phyloP scores from a whole-genome alignment of 2,888 invertebrate genomes.

The Leucoma salicis region DNA sequence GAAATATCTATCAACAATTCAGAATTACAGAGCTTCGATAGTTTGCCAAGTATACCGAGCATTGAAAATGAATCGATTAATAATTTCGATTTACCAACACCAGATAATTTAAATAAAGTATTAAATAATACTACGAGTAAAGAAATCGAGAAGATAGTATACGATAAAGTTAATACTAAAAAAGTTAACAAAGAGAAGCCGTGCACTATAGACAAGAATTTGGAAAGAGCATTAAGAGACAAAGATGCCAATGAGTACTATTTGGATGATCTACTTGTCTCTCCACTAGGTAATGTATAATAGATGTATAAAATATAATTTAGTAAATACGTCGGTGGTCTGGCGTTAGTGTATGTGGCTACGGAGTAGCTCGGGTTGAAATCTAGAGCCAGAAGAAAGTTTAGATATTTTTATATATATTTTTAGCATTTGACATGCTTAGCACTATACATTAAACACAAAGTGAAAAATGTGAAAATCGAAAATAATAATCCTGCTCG shows the following conservation, averaged over 20 bases:
- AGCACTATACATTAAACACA: no score
- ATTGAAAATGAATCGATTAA: slow-evolving; percentile 6
- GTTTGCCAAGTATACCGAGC: slow-evolving; percentile 6
- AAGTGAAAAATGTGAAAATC: no score
- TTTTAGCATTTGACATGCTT: no score
- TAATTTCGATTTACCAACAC: slow-evolving; percentile 15
- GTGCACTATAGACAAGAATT: slow-evolving; percentile 59
- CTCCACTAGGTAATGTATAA: slow-evolving; percentile 51
- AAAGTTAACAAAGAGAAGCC: slow-evolving; percentile 19
- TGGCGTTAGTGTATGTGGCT: no score
- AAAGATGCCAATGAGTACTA: slow-evolving; percentile 42
- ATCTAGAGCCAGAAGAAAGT: no score
- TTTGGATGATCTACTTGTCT: slow-evolving; percentile 54
- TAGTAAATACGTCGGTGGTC: no score
- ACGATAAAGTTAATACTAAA: slow-evolving; percentile 14
- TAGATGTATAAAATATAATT: no score
- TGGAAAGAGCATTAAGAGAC: slow-evolving; percentile 57
- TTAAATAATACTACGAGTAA: slow-evolving; percentile 8
- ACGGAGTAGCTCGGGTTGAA: no score
- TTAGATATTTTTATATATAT: no score
- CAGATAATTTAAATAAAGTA: slow-evolving; percentile 7
- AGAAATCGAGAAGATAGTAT: slow-evolving; percentile 15
- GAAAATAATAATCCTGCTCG: no score
- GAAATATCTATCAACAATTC: not conserved
- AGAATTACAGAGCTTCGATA: not conserved